Evolutionary conservation across 2,797 vertebrate genomes (phyloP).

Genomic region (Pogonophryne albipinna): DNA sequence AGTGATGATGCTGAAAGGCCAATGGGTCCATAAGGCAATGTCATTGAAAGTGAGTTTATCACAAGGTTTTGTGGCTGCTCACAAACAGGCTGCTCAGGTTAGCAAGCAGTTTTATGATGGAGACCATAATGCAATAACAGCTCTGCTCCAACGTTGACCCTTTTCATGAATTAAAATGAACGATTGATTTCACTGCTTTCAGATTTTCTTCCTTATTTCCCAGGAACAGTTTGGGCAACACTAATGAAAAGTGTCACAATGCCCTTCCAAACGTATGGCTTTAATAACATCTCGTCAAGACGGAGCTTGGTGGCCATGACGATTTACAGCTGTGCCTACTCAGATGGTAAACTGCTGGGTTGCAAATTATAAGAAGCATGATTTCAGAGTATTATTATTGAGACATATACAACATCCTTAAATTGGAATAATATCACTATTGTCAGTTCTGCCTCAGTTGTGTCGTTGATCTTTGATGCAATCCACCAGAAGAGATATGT

Average conservation of each 20-base stretch:
- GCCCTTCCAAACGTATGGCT: conserved; percentile 47
- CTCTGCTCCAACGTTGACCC: conserved; percentile 48
- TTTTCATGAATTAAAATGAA: conserved; percentile 46
- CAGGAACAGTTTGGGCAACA: conserved; percentile 7
- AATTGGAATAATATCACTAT: neutral
- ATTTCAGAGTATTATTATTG: conserved; percentile 9
- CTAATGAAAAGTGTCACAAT: conserved; percentile 54
- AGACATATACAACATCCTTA: conserved; percentile 2
- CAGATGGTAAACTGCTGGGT: conserved; percentile 10
- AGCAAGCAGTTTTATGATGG: conserved; percentile 42
- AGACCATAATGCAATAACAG: conserved; percentile 54
- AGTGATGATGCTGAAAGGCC: conserved; percentile 38
- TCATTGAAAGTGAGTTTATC: conserved; percentile 28
- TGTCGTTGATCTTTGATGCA: conserved; percentile 21
- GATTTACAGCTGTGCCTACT: conserved; percentile 50
- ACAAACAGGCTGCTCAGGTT: conserved; percentile 31
- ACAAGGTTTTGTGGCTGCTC: conserved; percentile 12
- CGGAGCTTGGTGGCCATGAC: conserved; percentile 35
- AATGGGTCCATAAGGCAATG: conserved; percentile 22
- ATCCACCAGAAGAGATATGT: conserved; percentile 17
- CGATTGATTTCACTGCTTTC: conserved; percentile 43
- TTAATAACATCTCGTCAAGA: conserved; percentile 58
- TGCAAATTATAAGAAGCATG: conserved; percentile 14
- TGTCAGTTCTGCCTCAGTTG: conserved; percentile 19
- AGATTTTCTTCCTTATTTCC: conserved; percentile 35